These are phyloP conservation scores for Acleris emargana DNA, from an alignment of 2,888 invertebrate genomes.

Conservation along the genomic window DNA sequence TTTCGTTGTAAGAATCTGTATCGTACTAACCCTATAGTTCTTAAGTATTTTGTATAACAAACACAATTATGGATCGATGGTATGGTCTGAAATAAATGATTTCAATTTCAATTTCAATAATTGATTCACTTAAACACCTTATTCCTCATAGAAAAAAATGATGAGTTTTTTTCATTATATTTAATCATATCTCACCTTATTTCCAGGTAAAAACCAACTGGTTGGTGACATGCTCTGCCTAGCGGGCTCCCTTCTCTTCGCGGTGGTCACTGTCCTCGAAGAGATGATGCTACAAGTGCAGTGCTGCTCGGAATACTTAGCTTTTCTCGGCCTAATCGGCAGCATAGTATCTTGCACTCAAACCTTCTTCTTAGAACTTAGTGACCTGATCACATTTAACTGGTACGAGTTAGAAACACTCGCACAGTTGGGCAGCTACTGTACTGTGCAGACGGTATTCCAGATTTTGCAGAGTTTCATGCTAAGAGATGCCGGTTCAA, in stretches of 20 bases:
- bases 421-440: slow-evolving; percentile 85
- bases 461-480: slow-evolving; percentile 90
- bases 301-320: slow-evolving; percentile 91
- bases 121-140: too few relatives aligned
- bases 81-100: too few relatives aligned
- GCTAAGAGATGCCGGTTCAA: slow-evolving; percentile 90
- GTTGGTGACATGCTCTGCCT: slow-evolving; percentile 93
- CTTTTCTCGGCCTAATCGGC: slow-evolving; percentile 91
- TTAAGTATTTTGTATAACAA: too few relatives aligned
- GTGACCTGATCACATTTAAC: slow-evolving; percentile 86
- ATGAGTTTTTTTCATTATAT: too few relatives aligned
- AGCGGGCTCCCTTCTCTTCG: slow-evolving; percentile 90
- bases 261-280: slow-evolving; percentile 91
- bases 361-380: slow-evolving; percentile 89
- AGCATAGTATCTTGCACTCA: slow-evolving; percentile 90
- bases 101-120: too few relatives aligned
- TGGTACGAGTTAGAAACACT: slow-evolving; percentile 88
- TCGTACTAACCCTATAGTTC: too few relatives aligned
- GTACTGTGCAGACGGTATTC: slow-evolving; percentile 89
- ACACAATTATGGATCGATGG: too few relatives aligned
- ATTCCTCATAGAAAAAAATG: neutral
- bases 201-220: slow-evolving; percentile 89
- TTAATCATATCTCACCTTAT: slow-evolving; percentile 1
- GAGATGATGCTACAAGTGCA: slow-evolving; percentile 92
- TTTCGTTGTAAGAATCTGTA: too few relatives aligned